These are phyloP conservation scores for Linyphia triangularis DNA, from an alignment of 2,888 invertebrate species.

Conservation along the genomic window DNA sequence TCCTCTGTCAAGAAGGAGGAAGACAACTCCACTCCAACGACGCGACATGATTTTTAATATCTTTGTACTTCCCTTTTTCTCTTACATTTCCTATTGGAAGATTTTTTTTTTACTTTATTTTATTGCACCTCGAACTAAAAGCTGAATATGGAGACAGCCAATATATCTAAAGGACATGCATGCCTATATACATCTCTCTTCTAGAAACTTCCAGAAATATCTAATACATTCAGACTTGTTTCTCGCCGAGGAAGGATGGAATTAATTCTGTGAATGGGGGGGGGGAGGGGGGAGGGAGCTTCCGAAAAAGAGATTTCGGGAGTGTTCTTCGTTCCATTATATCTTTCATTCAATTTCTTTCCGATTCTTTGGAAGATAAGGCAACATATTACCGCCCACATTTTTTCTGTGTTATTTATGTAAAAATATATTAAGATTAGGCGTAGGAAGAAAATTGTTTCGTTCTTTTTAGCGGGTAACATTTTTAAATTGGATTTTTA, in stretches of 20 bases:
- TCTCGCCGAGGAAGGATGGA: neutral
- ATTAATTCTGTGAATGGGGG: slow-evolving; percentile 32
- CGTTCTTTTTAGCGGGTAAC: neutral
- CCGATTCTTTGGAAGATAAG: slow-evolving; percentile 14
- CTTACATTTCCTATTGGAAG: neutral
- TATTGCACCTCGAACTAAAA: slow-evolving; percentile 16
- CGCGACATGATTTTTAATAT: slow-evolving; percentile 74
- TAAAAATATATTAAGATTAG: slow-evolving; percentile 49
- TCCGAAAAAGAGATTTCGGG: neutral
- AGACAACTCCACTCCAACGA: slow-evolving; percentile 73
- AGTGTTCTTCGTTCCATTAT: neutral
- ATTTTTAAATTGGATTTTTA: slow-evolving; percentile 43
- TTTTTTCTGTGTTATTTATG: slow-evolving; percentile 44
- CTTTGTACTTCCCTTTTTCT: slow-evolving; percentile 63
- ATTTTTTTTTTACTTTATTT: neutral
- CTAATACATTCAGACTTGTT: neutral
- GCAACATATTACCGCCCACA: neutral
- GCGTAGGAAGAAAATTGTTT: neutral
- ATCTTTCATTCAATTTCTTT: slow-evolving; percentile 4
- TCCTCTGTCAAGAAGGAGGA: slow-evolving; percentile 67
- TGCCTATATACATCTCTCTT: neutral
- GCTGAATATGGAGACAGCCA: slow-evolving; percentile 33
- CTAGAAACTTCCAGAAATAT: no score
- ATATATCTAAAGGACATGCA: slow-evolving; percentile 20
- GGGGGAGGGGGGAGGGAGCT: no score